Conservation (phyloP, 2,797 vertebrate genomes). For the Microctenopoma stevenorrisi region DNA sequence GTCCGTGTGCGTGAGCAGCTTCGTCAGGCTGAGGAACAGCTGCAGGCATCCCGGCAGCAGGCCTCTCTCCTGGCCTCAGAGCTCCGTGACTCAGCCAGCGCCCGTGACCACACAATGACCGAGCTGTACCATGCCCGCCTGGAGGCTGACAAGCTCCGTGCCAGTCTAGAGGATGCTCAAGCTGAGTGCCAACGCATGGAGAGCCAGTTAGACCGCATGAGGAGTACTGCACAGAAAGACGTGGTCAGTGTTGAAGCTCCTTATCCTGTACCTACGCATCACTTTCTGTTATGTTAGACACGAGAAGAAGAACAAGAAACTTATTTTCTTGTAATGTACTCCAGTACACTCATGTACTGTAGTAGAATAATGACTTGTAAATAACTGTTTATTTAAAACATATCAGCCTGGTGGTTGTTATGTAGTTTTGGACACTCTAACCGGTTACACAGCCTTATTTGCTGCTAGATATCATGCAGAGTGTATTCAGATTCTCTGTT, state of each 20-base stretch:
- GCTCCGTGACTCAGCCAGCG: slow-evolving; percentile 89
- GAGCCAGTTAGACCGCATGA: slow-evolving; percentile 81
- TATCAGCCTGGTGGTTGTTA: no score
- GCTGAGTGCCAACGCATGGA: slow-evolving; percentile 86
- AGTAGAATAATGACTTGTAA: no score
- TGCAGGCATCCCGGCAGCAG: slow-evolving; percentile 92
- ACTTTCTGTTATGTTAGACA: neutral
- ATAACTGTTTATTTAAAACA: no score
- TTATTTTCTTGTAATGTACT: no score
- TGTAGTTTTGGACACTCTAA: no score
- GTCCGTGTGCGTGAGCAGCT: slow-evolving; percentile 88
- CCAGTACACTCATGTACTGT: no score
- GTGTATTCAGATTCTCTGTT: neutral
- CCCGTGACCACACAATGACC: slow-evolving; percentile 91
- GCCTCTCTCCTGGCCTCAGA: slow-evolving; percentile 90
- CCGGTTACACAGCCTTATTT: no score
- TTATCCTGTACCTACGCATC: neutral
- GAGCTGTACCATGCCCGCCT: slow-evolving; percentile 90
- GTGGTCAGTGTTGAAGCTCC: slow-evolving; percentile 63
- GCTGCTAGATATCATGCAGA: no score
- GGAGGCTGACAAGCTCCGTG: slow-evolving; percentile 90
- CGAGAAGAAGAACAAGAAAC: neutral
- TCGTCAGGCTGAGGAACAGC: slow-evolving; percentile 93
- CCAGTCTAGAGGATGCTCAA: slow-evolving; percentile 87
- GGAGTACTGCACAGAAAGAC: slow-evolving; percentile 75